Evolutionary conservation across 53 echinoderm and acorn worm genomes (phyloP).

Genomic region (Pentamera pediparva): DNA sequence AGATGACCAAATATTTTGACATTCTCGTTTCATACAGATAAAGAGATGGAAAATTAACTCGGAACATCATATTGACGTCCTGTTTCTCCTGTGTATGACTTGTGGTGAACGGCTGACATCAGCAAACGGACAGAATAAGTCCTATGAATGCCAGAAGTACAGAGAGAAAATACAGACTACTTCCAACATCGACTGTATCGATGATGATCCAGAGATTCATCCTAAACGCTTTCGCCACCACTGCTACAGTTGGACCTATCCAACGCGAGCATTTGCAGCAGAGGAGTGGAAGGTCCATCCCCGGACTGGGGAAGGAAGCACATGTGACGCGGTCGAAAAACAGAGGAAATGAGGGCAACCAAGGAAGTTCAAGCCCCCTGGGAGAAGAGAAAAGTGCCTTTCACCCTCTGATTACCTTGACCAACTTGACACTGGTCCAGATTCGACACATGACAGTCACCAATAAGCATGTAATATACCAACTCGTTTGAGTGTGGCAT

Average conservation of each 20-base stretch:
- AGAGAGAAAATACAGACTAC: background rate
- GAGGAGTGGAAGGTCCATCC: background rate
- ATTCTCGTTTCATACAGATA: too few species aligned
- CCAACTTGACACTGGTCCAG: background rate
- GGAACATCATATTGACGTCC: too few species aligned
- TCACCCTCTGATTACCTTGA: background rate
- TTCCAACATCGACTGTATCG: background rate
- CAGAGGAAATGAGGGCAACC: constrained; percentile 1
- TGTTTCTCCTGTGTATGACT: too few species aligned
- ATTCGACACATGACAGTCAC: background rate
- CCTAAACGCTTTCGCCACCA: background rate
- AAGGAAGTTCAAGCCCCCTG: background rate
- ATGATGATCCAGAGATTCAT: constrained; percentile 8
- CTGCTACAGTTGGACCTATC: background rate
- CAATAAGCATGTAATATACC: background rate
- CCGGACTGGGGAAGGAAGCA: background rate
- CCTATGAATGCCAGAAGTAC: background rate
- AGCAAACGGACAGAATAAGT: too few species aligned
- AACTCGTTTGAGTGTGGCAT: background rate
- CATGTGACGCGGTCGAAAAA: background rate
- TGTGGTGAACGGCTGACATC: too few species aligned
- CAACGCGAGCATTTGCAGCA: background rate
- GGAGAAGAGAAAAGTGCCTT: background rate
- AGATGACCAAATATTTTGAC: too few species aligned
- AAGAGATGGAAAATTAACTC: too few species aligned